A percentile compares a stretch with the other conserved stretches of the same genome.
phyloP scores from a whole-genome alignment of 2,797 vertebrate genomes.

The Varecia variegata region DNA sequence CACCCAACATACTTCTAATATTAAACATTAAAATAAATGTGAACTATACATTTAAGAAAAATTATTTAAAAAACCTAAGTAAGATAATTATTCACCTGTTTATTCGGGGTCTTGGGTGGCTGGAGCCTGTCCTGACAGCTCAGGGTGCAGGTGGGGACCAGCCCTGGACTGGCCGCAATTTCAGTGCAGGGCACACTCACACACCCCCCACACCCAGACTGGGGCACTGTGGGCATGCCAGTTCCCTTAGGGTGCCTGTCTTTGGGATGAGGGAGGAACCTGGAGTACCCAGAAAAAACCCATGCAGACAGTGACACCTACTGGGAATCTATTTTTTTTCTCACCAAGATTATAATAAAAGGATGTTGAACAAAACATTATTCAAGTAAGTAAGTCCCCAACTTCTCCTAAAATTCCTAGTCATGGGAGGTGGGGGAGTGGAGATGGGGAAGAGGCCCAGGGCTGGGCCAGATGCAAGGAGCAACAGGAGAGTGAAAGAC shows the following conservation, averaged over 20 bases:
- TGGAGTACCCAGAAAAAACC: not conserved
- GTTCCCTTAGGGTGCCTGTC: not conserved
- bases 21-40: too few relatives aligned
- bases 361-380: not conserved
- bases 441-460: not conserved
- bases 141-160: too few relatives aligned
- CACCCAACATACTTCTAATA: too few relatives aligned
- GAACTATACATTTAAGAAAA: not conserved
- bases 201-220: too few relatives aligned
- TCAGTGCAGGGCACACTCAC: too few relatives aligned
- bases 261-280: not conserved
- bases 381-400: not conserved
- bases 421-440: not conserved
- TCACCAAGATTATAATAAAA: not conserved
- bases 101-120: too few relatives aligned
- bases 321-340: not conserved
- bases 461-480: not conserved
- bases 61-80: too few relatives aligned
- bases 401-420: not conserved
- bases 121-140: too few relatives aligned
- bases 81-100: too few relatives aligned
- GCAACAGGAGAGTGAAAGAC: not conserved
- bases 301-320: not conserved
- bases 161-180: too few relatives aligned
- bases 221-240: too few relatives aligned